A percentile compares a stretch with the other conserved stretches of the same genome.
These are phyloP conservation scores for Spilosoma lubricipeda DNA, from an alignment of 2,888 invertebrate genomes.

Conservation along the genomic window DNA sequence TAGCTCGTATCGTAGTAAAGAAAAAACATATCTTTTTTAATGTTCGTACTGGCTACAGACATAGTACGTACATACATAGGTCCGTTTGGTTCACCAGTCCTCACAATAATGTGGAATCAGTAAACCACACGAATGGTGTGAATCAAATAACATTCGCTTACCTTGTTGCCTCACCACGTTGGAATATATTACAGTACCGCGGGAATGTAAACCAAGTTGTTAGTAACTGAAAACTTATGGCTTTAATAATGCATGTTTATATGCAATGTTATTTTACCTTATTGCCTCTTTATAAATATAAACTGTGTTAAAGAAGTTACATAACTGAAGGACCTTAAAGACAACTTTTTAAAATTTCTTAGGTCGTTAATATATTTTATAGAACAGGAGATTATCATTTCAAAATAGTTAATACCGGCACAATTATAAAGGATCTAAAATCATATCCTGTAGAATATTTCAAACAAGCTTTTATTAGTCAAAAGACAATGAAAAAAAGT, in stretches of 20 bases:
- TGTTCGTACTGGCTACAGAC: neutral
- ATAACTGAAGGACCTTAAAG: neutral
- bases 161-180: slow-evolving; percentile 35
- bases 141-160: slow-evolving; percentile 23
- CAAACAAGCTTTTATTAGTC: slow-evolving; percentile 45
- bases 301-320: neutral
- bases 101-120: slow-evolving; percentile 1
- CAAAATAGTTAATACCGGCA: neutral
- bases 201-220: slow-evolving; percentile 51
- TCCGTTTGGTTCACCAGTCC: slow-evolving; percentile 1
- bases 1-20: no score
- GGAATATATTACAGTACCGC: slow-evolving; percentile 49
- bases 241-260: slow-evolving; percentile 55
- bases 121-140: neutral
- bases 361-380: neutral
- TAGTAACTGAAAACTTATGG: slow-evolving; percentile 56
- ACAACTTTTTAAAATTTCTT: neutral
- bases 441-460: slow-evolving; percentile 30
- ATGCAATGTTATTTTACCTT: slow-evolving; percentile 14
- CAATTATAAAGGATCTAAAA: slow-evolving; percentile 17
- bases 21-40: no score
- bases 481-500: slow-evolving; percentile 36
- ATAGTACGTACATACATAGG: neutral
- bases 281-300: slow-evolving; percentile 4
- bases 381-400: neutral